Percentiles rank a stretch among this genome's conserved stretches.
Conservation (phyloP, 1,140 invertebrate species). For the Cotesia glomerata region DNA sequence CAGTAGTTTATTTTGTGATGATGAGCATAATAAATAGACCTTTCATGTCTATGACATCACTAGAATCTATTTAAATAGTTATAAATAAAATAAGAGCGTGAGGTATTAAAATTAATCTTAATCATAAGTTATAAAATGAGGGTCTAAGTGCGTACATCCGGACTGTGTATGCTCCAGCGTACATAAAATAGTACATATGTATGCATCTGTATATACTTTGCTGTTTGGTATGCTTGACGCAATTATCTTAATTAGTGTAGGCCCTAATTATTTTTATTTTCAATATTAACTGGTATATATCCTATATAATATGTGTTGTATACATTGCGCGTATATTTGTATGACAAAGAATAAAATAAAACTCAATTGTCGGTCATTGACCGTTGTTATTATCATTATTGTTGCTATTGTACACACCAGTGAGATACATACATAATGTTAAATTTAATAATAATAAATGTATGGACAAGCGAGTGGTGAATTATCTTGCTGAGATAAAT, state of each 20-base stretch:
- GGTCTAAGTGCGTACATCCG: conserved; percentile 51
- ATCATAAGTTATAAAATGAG: too few relatives aligned
- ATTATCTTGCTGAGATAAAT: too few relatives aligned
- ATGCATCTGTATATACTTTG: conserved; percentile 24
- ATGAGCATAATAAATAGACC: too few relatives aligned
- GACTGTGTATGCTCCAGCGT: conserved; percentile 33
- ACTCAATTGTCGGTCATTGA: not conserved
- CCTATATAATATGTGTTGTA: not conserved
- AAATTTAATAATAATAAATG: too few relatives aligned
- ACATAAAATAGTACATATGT: not conserved
- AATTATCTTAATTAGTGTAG: conserved; percentile 57
- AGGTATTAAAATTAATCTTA: too few relatives aligned
- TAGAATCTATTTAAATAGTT: too few relatives aligned
- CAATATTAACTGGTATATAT: not conserved
- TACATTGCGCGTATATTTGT: not conserved
- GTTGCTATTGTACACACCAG: too few relatives aligned
- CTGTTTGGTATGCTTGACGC: conserved; percentile 39
- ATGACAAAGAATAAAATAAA: not conserved
- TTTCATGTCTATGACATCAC: too few relatives aligned
- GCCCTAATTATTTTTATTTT: conserved; percentile 44
- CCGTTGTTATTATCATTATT: not conserved
- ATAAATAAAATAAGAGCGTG: too few relatives aligned
- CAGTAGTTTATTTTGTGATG: too few relatives aligned
- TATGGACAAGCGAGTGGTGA: too few relatives aligned
- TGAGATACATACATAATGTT: too few relatives aligned